Conservation (phyloP, 2,797 vertebrate genomes). For the Australoheros facetus region DNA sequence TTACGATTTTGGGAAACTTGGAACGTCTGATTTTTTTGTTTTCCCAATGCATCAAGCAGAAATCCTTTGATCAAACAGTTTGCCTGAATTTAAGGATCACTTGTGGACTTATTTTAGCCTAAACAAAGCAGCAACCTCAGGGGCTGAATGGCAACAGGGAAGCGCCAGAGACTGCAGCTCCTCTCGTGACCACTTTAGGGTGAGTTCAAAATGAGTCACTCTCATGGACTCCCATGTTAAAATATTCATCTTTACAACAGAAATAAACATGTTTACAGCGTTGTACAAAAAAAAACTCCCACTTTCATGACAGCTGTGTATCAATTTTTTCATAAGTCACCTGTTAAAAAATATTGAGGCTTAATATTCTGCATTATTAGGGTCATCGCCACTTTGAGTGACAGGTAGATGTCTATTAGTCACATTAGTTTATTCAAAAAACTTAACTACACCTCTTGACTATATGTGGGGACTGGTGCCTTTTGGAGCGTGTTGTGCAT, state of each 20-base stretch:
- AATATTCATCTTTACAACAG: background rate
- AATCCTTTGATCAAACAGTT: no score
- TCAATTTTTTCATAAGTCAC: background rate
- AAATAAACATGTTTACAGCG: background rate
- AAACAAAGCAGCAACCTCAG: fast-evolving
- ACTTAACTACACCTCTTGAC: background rate
- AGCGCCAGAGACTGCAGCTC: background rate
- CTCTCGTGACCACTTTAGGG: background rate
- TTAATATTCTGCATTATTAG: background rate
- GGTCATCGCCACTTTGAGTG: background rate
- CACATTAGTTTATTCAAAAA: background rate
- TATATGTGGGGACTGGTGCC: background rate
- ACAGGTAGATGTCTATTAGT: background rate
- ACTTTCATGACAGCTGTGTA: background rate
- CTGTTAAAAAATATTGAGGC: background rate
- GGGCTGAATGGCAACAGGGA: background rate
- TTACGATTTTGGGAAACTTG: background rate
- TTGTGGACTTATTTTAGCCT: background rate
- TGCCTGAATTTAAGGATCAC: no score
- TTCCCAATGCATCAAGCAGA: no score
- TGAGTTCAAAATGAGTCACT: no score
- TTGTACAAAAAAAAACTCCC: background rate
- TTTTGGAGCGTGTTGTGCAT: background rate
- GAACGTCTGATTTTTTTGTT: no score
- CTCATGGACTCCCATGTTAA: no score